Base-by-base conservation (phyloP, 2,888 invertebrate genomes). In the Hirtodrosophila trivittata region DNA sequence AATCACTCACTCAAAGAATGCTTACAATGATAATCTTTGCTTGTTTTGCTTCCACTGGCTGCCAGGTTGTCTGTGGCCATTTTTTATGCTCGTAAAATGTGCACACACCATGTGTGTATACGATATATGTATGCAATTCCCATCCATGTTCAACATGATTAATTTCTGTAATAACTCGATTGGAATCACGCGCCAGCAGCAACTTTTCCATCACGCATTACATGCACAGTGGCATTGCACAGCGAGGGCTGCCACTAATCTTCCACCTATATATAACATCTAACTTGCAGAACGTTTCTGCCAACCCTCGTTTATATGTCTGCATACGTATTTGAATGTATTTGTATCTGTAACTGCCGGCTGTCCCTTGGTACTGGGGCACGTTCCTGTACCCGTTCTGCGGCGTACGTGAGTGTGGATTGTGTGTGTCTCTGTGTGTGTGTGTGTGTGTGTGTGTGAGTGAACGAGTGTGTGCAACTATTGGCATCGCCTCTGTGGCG, bases 101-200 rank as follows among this genome's bases (percentile, higher is more conserved):
- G 25, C 12, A 45, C 13, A 28, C 21, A 30, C 39, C 57, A 70
- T 45, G 39, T 58, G 18, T 52, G 26, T 41, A 14, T 28, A n/a
- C 35, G 25, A 64, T 9, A 16, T 47, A 39, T 37, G 33, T 50
- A 41, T 83, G 81, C 86, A 86, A 82, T 82, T 82, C 81, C 81
- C 82, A 76, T 85, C 67, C 87, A 86, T 85, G 82, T 81, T 86
- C 85, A 82, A 83, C 83, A 87, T 83, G 83, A 83, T 83, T 86
- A 83, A 83, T 83, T 83, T 85, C 76, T 85, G 83, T 87, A 87
- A 87, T 83, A 83, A 83, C 83, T 83, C 87, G 86, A 83, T 87
- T 85, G 87, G 87, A 83, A 83, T 83, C 87, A 87, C 87, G 87
- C 86, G 87, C 83, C 83, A 82, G 72, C 77, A 85, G 86, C 87